Conservation (phyloP, 1,140 invertebrate genomes). For the Drosophila equinoxialis region DNA sequence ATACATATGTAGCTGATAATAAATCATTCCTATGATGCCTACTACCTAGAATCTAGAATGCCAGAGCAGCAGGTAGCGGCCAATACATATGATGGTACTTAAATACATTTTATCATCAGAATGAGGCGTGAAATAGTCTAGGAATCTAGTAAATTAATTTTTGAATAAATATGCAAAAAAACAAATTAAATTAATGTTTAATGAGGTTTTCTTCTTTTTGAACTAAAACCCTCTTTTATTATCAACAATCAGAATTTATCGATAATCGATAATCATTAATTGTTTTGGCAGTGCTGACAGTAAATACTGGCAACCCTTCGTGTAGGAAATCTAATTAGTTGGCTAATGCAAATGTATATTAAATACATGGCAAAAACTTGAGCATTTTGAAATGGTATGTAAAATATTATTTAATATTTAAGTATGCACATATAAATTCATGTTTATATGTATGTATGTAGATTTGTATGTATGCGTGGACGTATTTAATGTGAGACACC, state of each 20-base stretch:
- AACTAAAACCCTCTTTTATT: too few species aligned
- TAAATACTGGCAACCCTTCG: background rate
- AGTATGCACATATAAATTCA: background rate
- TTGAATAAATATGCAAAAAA: too few species aligned
- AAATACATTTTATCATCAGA: too few species aligned
- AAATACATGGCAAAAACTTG: background rate
- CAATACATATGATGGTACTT: too few species aligned
- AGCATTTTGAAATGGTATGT: background rate
- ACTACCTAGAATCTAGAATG: too few species aligned
- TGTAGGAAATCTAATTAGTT: background rate
- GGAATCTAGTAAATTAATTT: too few species aligned
- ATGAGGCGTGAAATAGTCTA: too few species aligned
- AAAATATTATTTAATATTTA: background rate
- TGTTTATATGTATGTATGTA: background rate
- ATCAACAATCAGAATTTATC: too few species aligned
- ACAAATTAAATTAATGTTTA: too few species aligned
- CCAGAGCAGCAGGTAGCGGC: too few species aligned
- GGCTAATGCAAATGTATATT: background rate
- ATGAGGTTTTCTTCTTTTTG: too few species aligned
- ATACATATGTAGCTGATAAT: conserved; percentile 31
- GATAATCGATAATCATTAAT: background rate
- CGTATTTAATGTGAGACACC: background rate
- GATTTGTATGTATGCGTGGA: too few species aligned
- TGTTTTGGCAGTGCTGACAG: background rate
- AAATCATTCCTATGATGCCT: conserved; percentile 43